Evolutionary conservation across 2,113 vertebrate species (phyloP).

Genomic region (Sprattus sprattus): DNA sequence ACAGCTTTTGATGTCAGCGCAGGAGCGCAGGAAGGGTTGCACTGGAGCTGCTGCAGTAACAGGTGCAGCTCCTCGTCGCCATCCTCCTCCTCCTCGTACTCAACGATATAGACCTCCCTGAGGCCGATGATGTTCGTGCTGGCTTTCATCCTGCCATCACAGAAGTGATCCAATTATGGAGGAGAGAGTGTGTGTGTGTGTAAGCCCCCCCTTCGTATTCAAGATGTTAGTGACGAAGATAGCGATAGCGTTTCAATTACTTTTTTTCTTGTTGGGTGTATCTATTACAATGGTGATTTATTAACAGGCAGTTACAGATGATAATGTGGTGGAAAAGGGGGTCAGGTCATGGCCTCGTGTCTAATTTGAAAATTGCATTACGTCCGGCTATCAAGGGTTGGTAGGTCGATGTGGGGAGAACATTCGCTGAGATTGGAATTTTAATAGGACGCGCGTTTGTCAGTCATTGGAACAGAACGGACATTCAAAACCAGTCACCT

Average conservation of each 20-base stretch:
- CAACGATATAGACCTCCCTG: background rate
- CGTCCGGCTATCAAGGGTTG: background rate
- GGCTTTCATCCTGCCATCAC: background rate
- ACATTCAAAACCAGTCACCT: background rate
- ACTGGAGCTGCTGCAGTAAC: background rate
- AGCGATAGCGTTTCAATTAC: background rate
- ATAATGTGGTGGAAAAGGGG: background rate
- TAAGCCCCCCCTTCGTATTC: background rate
- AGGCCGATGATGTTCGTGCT: background rate
- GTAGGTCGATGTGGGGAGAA: background rate
- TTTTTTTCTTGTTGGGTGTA: background rate
- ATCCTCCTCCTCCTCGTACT: background rate
- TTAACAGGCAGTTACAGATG: background rate
- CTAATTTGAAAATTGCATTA: background rate
- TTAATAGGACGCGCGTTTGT: background rate
- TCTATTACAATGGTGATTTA: conserved; percentile 8
- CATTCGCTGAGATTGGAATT: background rate
- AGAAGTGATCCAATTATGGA: background rate
- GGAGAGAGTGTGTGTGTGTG: background rate
- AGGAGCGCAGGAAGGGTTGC: background rate
- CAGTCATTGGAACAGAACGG: background rate
- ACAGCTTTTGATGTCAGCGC: background rate
- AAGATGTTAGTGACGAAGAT: background rate
- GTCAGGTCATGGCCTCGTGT: background rate
- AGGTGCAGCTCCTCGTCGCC: background rate